Evolutionary conservation across 1,140 invertebrate species (phyloP).

Genomic region (Metaphire vulgaris): DNA sequence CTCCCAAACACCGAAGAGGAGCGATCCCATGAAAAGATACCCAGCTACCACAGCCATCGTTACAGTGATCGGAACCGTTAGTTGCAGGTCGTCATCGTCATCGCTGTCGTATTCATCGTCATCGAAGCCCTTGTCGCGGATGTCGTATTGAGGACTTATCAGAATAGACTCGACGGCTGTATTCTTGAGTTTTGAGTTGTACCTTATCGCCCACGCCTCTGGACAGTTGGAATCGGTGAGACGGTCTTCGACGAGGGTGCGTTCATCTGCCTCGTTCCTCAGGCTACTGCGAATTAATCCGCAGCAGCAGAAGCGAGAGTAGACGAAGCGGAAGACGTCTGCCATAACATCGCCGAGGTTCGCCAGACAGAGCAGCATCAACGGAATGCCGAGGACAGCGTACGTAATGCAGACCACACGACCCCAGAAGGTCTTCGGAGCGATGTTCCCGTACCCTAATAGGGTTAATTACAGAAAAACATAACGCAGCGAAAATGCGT

Average conservation of each 20-base stretch:
- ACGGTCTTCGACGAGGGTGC: too few relatives aligned
- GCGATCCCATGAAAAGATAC: constrained; percentile 82
- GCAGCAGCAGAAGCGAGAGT: constrained; percentile 62
- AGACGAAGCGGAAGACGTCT: constrained; percentile 81
- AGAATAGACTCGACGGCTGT: too few relatives aligned
- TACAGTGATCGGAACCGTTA: constrained; percentile 68
- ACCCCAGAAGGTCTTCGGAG: constrained; percentile 26
- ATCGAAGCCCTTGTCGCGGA: too few relatives aligned
- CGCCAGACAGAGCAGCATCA: constrained; percentile 86
- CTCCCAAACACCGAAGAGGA: constrained; percentile 72
- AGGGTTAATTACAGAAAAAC: constrained; percentile 50
- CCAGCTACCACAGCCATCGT: constrained; percentile 81
- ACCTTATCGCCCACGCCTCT: too few relatives aligned
- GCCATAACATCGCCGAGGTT: constrained; percentile 93
- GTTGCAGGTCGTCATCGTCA: constrained; percentile 42
- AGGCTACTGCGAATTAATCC: background rate
- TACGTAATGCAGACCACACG: constrained; percentile 30
- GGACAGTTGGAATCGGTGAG: too few relatives aligned
- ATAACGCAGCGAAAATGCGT: constrained; percentile 32
- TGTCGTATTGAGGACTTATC: too few relatives aligned
- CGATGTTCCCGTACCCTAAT: constrained; percentile 66
- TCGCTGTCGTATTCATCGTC: constrained; percentile 46
- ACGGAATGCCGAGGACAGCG: constrained; percentile 31
- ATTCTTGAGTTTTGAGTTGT: too few relatives aligned
- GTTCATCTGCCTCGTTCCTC: constrained; percentile 31